Evolutionary conservation across 2,797 vertebrate genomes (phyloP).

Genomic region (Myotis planiceps): DNA sequence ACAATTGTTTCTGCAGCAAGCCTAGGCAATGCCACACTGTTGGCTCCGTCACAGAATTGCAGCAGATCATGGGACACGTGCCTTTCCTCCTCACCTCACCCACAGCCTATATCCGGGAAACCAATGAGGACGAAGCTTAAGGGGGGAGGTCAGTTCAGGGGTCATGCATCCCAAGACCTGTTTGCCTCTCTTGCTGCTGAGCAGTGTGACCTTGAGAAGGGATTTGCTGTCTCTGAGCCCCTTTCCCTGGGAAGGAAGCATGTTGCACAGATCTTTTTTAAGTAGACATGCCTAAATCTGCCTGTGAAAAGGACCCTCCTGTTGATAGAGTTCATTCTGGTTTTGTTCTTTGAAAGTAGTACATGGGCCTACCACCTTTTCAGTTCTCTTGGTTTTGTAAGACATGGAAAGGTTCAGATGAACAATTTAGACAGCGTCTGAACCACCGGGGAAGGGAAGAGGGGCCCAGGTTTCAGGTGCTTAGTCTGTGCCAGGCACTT

Average conservation of each 20-base stretch:
- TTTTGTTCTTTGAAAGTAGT: constrained; percentile 12
- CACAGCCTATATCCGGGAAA: accelerated
- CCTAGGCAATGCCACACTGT: not conserved
- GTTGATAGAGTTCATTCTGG: not conserved
- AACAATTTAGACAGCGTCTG: not conserved
- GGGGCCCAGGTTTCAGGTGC: not conserved
- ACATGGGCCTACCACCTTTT: not conserved
- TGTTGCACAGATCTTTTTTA: not conserved
- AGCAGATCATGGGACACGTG: not conserved
- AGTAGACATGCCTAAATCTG: not conserved
- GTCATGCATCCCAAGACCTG: not conserved
- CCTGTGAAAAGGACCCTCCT: not conserved
- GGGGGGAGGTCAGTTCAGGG: not conserved
- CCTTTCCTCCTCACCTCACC: not conserved
- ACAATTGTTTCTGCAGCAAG: not conserved
- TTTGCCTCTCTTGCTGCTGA: not conserved
- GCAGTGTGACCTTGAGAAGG: not conserved
- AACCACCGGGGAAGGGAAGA: not conserved
- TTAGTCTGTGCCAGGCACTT: not conserved
- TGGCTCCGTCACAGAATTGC: not conserved
- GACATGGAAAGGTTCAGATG: not conserved
- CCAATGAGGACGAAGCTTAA: not conserved
- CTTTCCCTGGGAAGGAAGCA: not conserved
- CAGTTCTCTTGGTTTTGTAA: not conserved
- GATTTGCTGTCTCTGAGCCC: not conserved